Percentiles rank a stretch among this genome's conserved stretches.
phyloP scores from a whole-genome alignment of 2,888 invertebrate genomes.

The Xylophagus ater region DNA sequence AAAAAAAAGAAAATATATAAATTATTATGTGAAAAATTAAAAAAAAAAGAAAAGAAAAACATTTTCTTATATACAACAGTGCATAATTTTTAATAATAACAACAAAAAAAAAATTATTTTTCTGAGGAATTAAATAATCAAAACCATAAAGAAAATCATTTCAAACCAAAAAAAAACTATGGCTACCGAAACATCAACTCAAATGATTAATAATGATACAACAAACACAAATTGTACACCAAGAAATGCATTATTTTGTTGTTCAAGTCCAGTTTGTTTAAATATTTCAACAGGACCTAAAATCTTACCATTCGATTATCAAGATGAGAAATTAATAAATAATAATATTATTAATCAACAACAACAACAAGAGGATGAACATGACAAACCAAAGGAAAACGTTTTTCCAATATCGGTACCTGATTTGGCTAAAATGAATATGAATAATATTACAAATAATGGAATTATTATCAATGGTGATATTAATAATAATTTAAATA shows the following conservation, averaged over 20 bases:
- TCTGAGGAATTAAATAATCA: too few species aligned
- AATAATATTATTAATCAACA: slow-evolving; percentile 5
- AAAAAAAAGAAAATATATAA: too few species aligned
- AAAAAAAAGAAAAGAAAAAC: too few species aligned
- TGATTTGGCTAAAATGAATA: slow-evolving; percentile 30
- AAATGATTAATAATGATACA: slow-evolving; percentile 20
- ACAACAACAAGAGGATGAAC: slow-evolving; percentile 4
- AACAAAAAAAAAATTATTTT: too few species aligned
- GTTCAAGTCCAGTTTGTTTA: slow-evolving; percentile 22
- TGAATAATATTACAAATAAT: slow-evolving; percentile 20
- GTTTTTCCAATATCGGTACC: slow-evolving; percentile 27
- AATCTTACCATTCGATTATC: slow-evolving; percentile 19
- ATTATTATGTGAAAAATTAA: too few species aligned
- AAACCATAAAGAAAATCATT: too few species aligned
- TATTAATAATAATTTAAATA: too few species aligned
- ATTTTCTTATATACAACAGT: too few species aligned
- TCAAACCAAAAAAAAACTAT: slow-evolving; percentile 33
- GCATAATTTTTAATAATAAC: too few species aligned
- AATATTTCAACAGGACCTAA: slow-evolving; percentile 19
- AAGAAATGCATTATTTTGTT: slow-evolving; percentile 33
- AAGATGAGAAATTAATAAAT: slow-evolving; percentile 1
- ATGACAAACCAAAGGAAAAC: slow-evolving; percentile 10
- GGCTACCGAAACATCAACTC: slow-evolving; percentile 20
- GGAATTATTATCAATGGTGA: slow-evolving; percentile 22
- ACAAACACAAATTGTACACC: slow-evolving; percentile 38